Base-by-base conservation (phyloP, 2,888 invertebrate species). In the Cloeon dipterum region DNA sequence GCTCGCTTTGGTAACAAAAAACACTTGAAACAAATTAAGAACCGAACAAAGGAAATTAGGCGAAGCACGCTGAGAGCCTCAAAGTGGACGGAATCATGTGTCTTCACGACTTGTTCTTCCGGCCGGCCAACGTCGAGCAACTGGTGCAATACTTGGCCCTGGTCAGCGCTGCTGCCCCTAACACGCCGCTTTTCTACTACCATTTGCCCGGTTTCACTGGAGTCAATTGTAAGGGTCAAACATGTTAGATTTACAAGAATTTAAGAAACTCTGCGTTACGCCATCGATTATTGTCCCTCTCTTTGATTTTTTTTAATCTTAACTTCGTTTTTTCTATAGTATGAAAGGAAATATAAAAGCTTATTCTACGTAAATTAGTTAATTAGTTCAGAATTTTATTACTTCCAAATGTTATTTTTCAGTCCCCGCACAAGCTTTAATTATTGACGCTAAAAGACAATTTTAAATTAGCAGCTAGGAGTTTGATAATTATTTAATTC, bases 181-280 rank as follows among this genome's bases (percentile, higher is more conserved):
- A 68, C 5, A 67, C 74, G 1, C 85, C 86, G 0, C 63, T 86
- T 32, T 60, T 82, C 20, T 83, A 85, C 50, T 86, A 86, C 50
- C 83, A 86, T 49, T 75, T 82, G 45, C 83, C 85, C 1, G 59
- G 58, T 41, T 67, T 73, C 54, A 73, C 71, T 26, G 68, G 68
- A 40, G 71, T 83, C 18, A 66, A 72, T 44, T 58, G 83, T 83
- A 60, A 69, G 71, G 17, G 3, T 3, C 17, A n/a, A n/a, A n/a
- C n/a, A n/a, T n/a, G n/a, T n/a, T n/a, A n/a, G n/a, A n/a, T n/a
- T n/a, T n/a, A n/a, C n/a, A n/a, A n/a, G n/a, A n/a, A n/a, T 11
- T n/a, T 25, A 11, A 25, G 11, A 25, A 3, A 25, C 2, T 2
- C 16, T 16, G 16, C 16, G 2, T 2, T 16, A 16, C 16, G 16